A percentile compares a stretch with the other conserved stretches of the same genome.
These are phyloP conservation scores for Hemiscyllium ocellatum DNA, from an alignment of 2,113 vertebrate species.

Conservation along the genomic window DNA sequence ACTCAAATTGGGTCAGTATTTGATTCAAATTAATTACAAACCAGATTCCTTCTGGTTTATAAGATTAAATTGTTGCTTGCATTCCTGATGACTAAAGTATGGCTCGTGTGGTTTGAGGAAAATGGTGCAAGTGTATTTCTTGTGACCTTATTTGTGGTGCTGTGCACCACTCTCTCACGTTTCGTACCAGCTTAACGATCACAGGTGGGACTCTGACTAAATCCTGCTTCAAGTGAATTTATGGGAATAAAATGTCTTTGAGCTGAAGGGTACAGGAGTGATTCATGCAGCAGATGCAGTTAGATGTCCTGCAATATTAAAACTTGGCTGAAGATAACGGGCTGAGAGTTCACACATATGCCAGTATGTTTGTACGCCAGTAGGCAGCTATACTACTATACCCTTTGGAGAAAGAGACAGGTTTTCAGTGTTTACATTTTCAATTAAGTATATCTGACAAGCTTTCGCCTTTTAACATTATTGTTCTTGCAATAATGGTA, in stretches of 20 bases:
- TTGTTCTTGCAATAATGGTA: conserved; percentile 24
- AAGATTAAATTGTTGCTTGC: neutral
- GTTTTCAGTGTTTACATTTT: neutral
- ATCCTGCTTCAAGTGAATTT: neutral
- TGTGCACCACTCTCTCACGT: neutral
- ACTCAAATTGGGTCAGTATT: no score
- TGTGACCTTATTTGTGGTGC: neutral
- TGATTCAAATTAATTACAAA: no score
- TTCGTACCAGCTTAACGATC: neutral
- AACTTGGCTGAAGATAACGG: neutral
- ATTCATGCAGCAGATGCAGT: neutral
- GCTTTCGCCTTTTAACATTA: neutral
- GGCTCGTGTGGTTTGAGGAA: no score
- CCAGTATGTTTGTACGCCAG: no score
- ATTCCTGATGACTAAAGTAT: neutral
- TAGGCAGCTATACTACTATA: neutral
- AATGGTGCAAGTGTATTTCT: neutral
- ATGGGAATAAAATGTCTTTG: neutral
- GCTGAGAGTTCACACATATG: neutral
- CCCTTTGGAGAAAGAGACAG: neutral
- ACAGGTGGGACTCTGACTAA: neutral
- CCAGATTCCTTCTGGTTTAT: neutral
- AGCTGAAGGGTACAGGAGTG: neutral
- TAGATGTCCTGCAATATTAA: neutral
- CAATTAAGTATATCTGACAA: neutral